Conservation (phyloP, 1,140 invertebrate species). For the Parapsyche elsis region DNA sequence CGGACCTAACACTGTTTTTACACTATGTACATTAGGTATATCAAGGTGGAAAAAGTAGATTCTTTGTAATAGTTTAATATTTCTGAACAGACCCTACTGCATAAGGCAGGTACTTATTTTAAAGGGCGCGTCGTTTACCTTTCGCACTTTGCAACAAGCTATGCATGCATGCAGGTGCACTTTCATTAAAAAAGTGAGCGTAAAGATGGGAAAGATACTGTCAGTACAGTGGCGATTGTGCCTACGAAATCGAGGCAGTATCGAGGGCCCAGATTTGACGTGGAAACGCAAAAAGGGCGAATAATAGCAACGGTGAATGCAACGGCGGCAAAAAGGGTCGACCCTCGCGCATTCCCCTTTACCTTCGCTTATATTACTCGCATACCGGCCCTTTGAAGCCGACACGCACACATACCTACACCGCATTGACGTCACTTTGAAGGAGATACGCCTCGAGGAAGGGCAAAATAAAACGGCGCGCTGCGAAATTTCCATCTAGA, state of each 20-base stretch:
- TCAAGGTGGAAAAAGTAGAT: too few relatives aligned
- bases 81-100: too few relatives aligned
- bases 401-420: not conserved
- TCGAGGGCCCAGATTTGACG: not conserved
- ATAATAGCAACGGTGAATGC: not conserved
- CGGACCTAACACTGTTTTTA: too few relatives aligned
- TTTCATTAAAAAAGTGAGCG: not conserved
- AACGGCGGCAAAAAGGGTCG: not conserved
- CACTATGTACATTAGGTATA: too few relatives aligned
- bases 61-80: too few relatives aligned
- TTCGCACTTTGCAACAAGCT: too few relatives aligned
- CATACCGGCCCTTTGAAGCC: not conserved
- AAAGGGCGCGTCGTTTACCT: too few relatives aligned
- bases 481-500: constrained; percentile 25
- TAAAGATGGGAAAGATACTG: not conserved
- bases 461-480: constrained; percentile 2
- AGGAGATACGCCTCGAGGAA: not conserved
- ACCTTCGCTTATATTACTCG: not conserved
- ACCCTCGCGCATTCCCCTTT: not conserved
- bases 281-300: constrained; percentile 6
- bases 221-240: not conserved
- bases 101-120: too few relatives aligned
- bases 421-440: constrained; percentile 2
- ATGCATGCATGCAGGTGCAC: too few relatives aligned
- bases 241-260: not conserved